Conservation (phyloP, 2,797 vertebrate genomes). For the Fratercula arctica region DNA sequence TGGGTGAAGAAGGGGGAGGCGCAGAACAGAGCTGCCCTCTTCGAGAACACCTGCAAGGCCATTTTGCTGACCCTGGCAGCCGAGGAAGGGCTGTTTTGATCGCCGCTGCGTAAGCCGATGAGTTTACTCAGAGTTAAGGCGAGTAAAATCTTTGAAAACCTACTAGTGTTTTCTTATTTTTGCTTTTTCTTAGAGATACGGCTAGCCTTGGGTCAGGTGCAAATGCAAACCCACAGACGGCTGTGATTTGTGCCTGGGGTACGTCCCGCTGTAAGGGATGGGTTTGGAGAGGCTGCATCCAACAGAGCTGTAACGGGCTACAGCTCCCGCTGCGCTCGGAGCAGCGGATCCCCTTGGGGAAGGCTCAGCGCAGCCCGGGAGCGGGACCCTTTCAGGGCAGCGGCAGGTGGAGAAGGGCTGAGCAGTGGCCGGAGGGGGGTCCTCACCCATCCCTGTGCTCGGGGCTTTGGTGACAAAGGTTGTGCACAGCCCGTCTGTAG, state of each 20-base stretch:
- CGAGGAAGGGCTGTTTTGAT: constrained; percentile 75
- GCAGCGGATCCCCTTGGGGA: not conserved
- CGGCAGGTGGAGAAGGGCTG: accelerated
- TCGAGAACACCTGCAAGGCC: constrained; percentile 96
- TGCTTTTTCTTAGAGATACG: not conserved
- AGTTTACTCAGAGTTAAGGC: not conserved
- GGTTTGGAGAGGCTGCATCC: not conserved
- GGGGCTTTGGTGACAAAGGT: not conserved
- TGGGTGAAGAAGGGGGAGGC: constrained; percentile 99
- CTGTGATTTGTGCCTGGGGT: accelerated
- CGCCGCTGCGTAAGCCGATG: accelerated
- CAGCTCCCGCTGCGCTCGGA: not conserved
- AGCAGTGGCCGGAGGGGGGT: not conserved
- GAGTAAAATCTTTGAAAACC: constrained; percentile 29
- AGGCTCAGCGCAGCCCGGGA: not conserved
- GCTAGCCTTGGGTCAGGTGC: not conserved
- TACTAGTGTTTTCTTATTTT: not conserved
- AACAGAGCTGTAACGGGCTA: not conserved
- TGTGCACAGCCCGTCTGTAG: accelerated
- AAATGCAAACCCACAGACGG: accelerated
- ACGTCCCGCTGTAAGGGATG: not conserved
- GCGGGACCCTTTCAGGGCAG: accelerated
- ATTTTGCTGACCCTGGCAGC: constrained; percentile 85
- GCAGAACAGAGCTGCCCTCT: constrained; percentile 95
- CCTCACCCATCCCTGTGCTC: accelerated